Evolutionary conservation across 2,888 invertebrate species (phyloP), one percentile per base, ranked within the genome.

Genomic region (Bibio marci): DNA sequence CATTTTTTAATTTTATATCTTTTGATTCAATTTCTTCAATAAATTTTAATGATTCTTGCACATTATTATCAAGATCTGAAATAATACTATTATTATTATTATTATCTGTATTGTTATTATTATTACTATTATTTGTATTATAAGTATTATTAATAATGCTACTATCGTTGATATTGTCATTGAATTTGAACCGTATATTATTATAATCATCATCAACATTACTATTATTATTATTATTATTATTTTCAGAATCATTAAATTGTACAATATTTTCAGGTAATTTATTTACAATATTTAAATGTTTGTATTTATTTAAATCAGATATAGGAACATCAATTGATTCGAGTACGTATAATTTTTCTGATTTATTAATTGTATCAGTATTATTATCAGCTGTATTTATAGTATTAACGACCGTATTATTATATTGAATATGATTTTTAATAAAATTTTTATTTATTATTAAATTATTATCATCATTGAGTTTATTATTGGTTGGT

Each of bases 301-400:
- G 43, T 41, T 43, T 41, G 30, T 43, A 45, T 39, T 45, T 45
- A 32, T 39, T 44, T 18, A 46, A 31, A 25, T 46, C 45, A 6
- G 42, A 35, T 11, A 44, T 14, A 26, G 48, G 45, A n/a, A 48
- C 44, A 38, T 48, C 46, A 3, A 47, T 44, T 26, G 47, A 43
- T 39, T 48, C 46, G 12, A 48, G 41, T 2, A 48, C 35, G 26
- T 45, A 44, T n/a, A 46, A 30, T 37, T 47, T 46, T 37, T 44
- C 46, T 7, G 35, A 31, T 14, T 41, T 40, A 27, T 38, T 38
- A 30, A 7, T 30, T 14, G 25, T 17, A 13, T 15, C 32, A 3
- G 4, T 18, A 35, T 35, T 15, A 13, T 8, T 11, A 10, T 15
- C 14, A 22, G 17, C 10, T 19, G 28, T 19, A 31, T 26, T 30